Percentiles rank a stretch among this genome's conserved stretches.
Conservation (phyloP, 2,113 vertebrate species). For the Gobiocypris rarus region DNA sequence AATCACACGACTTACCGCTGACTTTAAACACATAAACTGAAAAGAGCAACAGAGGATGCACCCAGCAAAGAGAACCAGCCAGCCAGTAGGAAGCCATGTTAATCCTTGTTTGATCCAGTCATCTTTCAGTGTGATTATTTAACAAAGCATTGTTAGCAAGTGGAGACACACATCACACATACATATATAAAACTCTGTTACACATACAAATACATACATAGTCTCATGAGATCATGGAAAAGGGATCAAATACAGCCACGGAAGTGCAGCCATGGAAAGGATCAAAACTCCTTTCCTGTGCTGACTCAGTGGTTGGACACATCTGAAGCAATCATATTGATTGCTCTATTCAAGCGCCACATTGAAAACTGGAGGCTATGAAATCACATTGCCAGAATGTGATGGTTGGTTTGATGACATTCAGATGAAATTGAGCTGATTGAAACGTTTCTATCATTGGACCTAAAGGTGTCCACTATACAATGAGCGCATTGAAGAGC, state of each 20-base stretch:
- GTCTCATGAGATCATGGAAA: neutral
- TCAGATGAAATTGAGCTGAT: neutral
- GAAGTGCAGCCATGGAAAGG: neutral
- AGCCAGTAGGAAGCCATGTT: too few relatives aligned
- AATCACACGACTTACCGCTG: too few relatives aligned
- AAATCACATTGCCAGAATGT: neutral
- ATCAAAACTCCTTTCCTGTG: neutral
- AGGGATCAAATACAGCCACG: neutral
- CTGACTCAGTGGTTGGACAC: neutral
- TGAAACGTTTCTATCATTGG: neutral
- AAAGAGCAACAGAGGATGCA: too few relatives aligned
- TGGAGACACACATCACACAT: too few relatives aligned
- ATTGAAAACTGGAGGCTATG: slow-evolving; percentile 4
- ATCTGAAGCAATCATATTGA: neutral
- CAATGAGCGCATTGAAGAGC: neutral
- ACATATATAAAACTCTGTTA: too few relatives aligned
- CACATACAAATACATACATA: too few relatives aligned
- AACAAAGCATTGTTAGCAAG: too few relatives aligned
- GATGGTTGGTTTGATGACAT: neutral
- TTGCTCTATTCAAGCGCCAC: slow-evolving; percentile 1
- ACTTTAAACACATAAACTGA: too few relatives aligned
- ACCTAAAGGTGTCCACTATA: neutral
- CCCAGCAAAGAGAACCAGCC: too few relatives aligned
- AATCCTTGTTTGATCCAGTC: too few relatives aligned
- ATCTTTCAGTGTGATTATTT: too few relatives aligned